Evolutionary conservation across 1,140 invertebrate species (phyloP).

Genomic region (Formica selysi): DNA sequence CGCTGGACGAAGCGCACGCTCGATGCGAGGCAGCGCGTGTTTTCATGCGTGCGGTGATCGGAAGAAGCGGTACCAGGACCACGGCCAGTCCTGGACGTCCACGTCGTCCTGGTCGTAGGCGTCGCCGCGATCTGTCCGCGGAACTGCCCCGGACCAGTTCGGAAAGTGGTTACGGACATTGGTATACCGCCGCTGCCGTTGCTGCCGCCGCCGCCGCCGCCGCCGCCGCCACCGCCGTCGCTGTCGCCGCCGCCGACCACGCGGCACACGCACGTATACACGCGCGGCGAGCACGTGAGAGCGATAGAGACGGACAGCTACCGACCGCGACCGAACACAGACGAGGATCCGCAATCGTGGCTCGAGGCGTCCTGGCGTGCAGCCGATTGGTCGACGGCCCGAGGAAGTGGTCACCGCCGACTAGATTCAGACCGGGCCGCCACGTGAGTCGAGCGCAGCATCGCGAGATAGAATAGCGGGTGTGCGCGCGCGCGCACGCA

Average conservation of each 20-base stretch:
- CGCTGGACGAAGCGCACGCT: slow-evolving; percentile 85
- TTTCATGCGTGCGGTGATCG: slow-evolving; percentile 77
- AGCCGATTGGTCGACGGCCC: slow-evolving; percentile 74
- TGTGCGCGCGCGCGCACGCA: slow-evolving; percentile 21
- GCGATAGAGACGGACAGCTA: slow-evolving; percentile 66
- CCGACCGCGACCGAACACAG: slow-evolving; percentile 71
- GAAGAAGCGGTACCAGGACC: slow-evolving; percentile 69
- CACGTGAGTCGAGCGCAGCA: slow-evolving; percentile 78
- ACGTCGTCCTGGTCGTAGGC: slow-evolving; percentile 54
- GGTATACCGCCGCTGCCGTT: neutral
- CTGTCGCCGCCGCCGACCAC: slow-evolving; percentile 48
- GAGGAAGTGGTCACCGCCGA: slow-evolving; percentile 76
- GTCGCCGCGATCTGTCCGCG: slow-evolving; percentile 50
- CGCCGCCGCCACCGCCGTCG: neutral
- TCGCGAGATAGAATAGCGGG: slow-evolving; percentile 63
- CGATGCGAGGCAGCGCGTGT: slow-evolving; percentile 81
- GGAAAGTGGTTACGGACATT: slow-evolving; percentile 66
- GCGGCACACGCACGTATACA: slow-evolving; percentile 58
- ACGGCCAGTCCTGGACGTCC: slow-evolving; percentile 66
- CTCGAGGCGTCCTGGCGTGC: slow-evolving; percentile 60
- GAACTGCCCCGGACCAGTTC: slow-evolving; percentile 58
- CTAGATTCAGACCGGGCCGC: slow-evolving; percentile 73
- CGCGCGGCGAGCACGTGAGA: slow-evolving; percentile 54
- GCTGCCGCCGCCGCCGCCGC: neutral
- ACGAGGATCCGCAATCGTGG: slow-evolving; percentile 67